A percentile compares a stretch with the other conserved stretches of the same genome.
phyloP scores from a whole-genome alignment of 2,113 vertebrate genomes.

The Nothobranchius furzeri region DNA sequence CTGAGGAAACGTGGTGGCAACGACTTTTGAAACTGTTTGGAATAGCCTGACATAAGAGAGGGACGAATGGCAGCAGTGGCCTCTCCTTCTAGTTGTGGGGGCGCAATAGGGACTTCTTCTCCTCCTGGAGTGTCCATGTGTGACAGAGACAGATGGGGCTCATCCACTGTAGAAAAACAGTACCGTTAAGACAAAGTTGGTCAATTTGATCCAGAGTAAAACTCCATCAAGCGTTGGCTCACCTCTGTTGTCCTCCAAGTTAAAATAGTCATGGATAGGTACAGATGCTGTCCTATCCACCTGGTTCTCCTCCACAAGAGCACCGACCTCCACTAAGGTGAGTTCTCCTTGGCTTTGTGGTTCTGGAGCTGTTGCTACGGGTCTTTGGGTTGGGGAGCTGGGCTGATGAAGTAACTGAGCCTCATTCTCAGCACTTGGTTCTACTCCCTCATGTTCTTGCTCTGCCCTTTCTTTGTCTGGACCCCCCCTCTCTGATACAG shows the following conservation, averaged over 20 bases:
- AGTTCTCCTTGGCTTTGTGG: conserved; percentile 65
- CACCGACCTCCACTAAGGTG: conserved; percentile 59
- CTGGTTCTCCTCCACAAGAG: conserved; percentile 77
- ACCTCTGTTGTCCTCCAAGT: conserved; percentile 75
- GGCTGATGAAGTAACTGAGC: conserved; percentile 62
- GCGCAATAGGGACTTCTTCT: conserved; percentile 67
- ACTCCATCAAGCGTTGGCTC: conserved; percentile 3
- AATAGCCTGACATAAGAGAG: conserved; percentile 91
- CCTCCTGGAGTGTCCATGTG: conserved; percentile 67
- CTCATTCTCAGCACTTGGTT: conserved; percentile 65
- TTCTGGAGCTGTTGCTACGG: conserved; percentile 46
- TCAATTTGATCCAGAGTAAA: neutral
- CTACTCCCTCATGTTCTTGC: conserved; percentile 36
- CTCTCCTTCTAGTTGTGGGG: conserved; percentile 87
- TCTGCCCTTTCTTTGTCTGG: conserved; percentile 47
- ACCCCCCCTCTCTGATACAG: conserved; percentile 49
- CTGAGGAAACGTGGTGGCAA: conserved; percentile 96
- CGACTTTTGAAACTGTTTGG: conserved; percentile 98
- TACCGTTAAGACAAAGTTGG: neutral
- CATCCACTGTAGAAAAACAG: conserved; percentile 62
- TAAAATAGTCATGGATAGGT: conserved; percentile 79
- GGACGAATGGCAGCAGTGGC: conserved; percentile 87
- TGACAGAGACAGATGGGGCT: conserved; percentile 68
- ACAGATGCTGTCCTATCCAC: conserved; percentile 69
- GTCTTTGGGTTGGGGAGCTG: conserved; percentile 65